Evolutionary conservation across 2,113 vertebrate genomes (phyloP), one percentile per base, ranked within the genome.

Genomic region (Leptobrachium ailaonicum): DNA sequence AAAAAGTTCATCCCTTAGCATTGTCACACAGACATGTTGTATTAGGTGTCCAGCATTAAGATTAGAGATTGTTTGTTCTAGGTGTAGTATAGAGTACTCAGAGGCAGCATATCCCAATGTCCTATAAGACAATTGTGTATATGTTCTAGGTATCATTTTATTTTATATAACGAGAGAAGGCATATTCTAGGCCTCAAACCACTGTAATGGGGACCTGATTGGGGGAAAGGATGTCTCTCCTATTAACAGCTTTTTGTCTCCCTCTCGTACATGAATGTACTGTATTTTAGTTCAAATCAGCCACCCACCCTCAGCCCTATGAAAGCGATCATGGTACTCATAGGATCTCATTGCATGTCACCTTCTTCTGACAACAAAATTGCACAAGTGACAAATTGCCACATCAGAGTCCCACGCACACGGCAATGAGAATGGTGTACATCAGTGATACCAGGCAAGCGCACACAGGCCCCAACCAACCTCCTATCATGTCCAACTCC

Each of bases 381-480:
- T 76, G 64, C 43, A 53, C 2, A 50, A 54, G 64, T 56, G 63
- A 76, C 75, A 76, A 76, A 67, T 68, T 76, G 75, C 63, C 75
- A 64, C 45, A 76, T 76, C 63, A 68, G 40, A 9, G 41, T 76
- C 75, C 75, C 50, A 76, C 75, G 62, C 75, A 76, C 63, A 76
- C 63, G 54, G 47, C 64, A 12, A 11, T 67, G 64, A 76, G 45
- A 76, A 43, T 13, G 32, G 63, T 62, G 12, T 44, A 66, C 20
- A 42, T 68, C n/a, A 8, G 62, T 32, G 40, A 56, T 54, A 47
- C 40, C 45, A 76, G 75, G 66, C 74, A 43, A n/a, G 12, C 2
- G 42, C 44, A 14, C 5, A 3, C 6, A 11, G 56, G 56, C 9
- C 3, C 56, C 56, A 11, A 10, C 56, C 4, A 60, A 60, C 56